Conservation (phyloP, 2,113 vertebrate genomes). For the Camelus dromedarius region DNA sequence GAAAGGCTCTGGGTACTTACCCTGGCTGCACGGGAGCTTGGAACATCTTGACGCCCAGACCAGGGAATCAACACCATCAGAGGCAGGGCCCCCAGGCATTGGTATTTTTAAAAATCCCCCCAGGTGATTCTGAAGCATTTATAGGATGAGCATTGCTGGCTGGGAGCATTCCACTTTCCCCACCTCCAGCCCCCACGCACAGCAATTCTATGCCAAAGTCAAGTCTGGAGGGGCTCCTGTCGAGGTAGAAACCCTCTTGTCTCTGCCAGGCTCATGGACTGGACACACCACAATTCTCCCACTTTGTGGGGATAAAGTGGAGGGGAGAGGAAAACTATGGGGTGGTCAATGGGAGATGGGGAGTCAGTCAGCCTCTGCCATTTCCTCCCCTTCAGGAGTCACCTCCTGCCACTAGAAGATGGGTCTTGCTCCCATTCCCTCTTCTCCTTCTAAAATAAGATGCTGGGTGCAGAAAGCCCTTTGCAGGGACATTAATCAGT, state of each 20-base stretch:
- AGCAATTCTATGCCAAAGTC: background rate
- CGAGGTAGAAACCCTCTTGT: background rate
- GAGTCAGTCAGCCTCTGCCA: background rate
- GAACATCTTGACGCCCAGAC: background rate
- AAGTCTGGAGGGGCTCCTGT: background rate
- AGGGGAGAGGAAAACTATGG: background rate
- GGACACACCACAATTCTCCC: background rate
- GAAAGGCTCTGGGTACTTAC: background rate
- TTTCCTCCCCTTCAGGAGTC: background rate
- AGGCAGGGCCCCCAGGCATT: background rate
- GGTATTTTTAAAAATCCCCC: background rate
- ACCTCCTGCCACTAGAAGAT: background rate
- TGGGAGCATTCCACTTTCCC: background rate
- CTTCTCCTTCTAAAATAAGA: background rate
- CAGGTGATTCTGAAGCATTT: background rate
- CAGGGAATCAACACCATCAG: background rate
- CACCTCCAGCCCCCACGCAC: accelerated
- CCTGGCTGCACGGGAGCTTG: background rate
- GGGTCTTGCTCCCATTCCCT: too few relatives aligned
- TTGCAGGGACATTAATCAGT: background rate
- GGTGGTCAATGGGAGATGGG: accelerated
- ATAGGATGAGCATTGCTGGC: background rate
- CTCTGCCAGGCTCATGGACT: background rate
- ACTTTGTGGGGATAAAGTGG: background rate
- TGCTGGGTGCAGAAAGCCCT: background rate